phyloP scores from a whole-genome alignment of 1,140 invertebrate species.

The Drosophila ambigua region DNA sequence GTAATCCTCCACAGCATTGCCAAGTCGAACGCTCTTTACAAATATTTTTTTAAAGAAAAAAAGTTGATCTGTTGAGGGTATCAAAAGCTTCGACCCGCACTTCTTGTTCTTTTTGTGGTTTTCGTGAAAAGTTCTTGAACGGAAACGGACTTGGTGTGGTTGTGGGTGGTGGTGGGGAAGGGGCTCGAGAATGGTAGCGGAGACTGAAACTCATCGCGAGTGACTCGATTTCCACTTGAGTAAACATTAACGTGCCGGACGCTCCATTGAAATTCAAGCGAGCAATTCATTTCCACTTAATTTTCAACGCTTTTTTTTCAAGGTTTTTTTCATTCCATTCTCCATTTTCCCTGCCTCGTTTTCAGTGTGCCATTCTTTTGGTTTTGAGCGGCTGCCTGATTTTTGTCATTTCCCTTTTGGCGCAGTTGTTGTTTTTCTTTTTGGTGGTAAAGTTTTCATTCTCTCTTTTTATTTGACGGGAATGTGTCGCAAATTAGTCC shows the following conservation, averaged over 20 bases:
- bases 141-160: conserved; percentile 43
- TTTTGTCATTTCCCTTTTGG: conserved; percentile 45
- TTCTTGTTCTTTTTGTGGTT: conserved; percentile 19
- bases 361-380: conserved; percentile 46
- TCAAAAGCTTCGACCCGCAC: no score
- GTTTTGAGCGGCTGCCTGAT: conserved; percentile 48
- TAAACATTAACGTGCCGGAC: conserved; percentile 81
- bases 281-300: conserved; percentile 82
- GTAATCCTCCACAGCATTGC: no score
- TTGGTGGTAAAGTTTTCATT: conserved; percentile 43
- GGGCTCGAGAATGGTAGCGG: no score
- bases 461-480: conserved; percentile 41
- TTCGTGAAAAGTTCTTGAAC: conserved; percentile 44
- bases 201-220: conserved; percentile 43
- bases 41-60: no score
- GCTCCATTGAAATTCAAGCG: conserved; percentile 80
- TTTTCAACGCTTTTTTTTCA: conserved; percentile 69
- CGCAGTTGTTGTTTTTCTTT: conserved; percentile 11
- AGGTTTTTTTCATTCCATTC: conserved; percentile 18
- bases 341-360: conserved; percentile 6
- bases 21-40: no score
- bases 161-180: conserved; percentile 21
- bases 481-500: conserved; percentile 77
- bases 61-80: no score
- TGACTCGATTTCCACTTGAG: conserved; percentile 81